phyloP scores from a whole-genome alignment of 2,888 invertebrate genomes.

The Drosophila anomelani region DNA sequence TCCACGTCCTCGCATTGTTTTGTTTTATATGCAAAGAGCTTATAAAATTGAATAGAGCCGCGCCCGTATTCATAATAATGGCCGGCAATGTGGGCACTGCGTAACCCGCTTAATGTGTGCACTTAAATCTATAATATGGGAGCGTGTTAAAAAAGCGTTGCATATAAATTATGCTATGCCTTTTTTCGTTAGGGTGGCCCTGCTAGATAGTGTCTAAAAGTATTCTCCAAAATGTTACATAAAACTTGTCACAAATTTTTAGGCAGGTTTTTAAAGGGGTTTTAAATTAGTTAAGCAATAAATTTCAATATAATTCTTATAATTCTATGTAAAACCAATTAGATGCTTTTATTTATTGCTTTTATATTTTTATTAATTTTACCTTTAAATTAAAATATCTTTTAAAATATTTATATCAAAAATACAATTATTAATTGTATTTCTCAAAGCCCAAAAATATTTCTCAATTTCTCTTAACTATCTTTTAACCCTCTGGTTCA shows the following conservation, averaged over 20 bases:
- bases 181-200: conserved; percentile 53
- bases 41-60: conserved; percentile 68
- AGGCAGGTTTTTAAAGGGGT: no score
- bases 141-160: conserved; percentile 61
- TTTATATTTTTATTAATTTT: no score
- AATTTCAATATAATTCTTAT: no score
- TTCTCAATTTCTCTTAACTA: background rate
- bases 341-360: no score
- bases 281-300: no score
- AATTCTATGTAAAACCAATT: no score
- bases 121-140: conserved; percentile 75
- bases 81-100: conserved; percentile 28
- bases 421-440: no score
- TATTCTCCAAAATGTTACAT: no score
- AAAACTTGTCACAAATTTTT: no score
- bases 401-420: no score
- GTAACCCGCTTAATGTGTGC: conserved; percentile 55
- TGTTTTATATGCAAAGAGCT: conserved; percentile 55
- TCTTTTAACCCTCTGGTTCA: conserved; percentile 15
- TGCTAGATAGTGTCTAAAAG: background rate
- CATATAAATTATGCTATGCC: conserved; percentile 59
- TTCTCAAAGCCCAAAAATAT: no score
- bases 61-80: conserved; percentile 45
- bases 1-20: conserved; percentile 28
- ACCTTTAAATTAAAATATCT: no score